A percentile compares a stretch with the other conserved stretches of the same genome.
Evolutionary conservation across 2,888 invertebrate genomes (phyloP).

Genomic region (Luperina testacea): DNA sequence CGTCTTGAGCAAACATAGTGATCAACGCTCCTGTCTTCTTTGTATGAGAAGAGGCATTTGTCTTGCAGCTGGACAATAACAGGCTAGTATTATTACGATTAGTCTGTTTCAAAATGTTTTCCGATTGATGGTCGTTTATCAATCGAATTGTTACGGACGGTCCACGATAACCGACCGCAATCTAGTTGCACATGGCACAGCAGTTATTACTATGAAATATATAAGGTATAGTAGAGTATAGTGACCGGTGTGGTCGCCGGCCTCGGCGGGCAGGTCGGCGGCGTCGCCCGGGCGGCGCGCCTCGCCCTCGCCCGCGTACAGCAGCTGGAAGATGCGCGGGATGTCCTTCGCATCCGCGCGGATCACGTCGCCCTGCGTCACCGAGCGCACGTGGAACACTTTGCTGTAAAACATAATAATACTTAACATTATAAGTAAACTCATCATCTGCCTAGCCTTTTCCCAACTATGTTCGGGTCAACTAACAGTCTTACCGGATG

Average conservation of each 20-base stretch:
- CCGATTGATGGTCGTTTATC: too few relatives aligned
- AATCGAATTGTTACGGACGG: too few relatives aligned
- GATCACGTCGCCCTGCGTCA: conserved; percentile 99
- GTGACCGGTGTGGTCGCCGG: conserved; percentile 82
- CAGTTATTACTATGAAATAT: not conserved
- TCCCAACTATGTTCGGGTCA: too few relatives aligned
- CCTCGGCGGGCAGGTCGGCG: conserved; percentile 86
- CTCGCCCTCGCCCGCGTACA: conserved; percentile 99
- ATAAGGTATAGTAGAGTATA: not conserved
- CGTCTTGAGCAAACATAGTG: not conserved
- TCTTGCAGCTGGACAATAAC: too few relatives aligned
- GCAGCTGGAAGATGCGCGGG: conserved; percentile 98
- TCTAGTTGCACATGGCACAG: not conserved
- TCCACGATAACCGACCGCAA: not conserved
- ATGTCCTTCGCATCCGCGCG: conserved; percentile 99
- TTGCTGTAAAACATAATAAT: conserved; percentile 91
- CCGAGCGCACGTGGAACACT: conserved; percentile 99
- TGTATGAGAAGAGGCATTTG: too few relatives aligned
- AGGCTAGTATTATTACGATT: not conserved
- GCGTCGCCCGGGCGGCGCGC: conserved; percentile 94
- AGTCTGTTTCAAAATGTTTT: not conserved
- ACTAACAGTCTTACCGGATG: too few relatives aligned
- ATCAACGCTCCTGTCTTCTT: too few relatives aligned
- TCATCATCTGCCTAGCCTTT: too few relatives aligned
- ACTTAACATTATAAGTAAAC: too few relatives aligned